Conservation (phyloP, 2,888 invertebrate genomes). For the Mellilla xanthometata region DNA sequence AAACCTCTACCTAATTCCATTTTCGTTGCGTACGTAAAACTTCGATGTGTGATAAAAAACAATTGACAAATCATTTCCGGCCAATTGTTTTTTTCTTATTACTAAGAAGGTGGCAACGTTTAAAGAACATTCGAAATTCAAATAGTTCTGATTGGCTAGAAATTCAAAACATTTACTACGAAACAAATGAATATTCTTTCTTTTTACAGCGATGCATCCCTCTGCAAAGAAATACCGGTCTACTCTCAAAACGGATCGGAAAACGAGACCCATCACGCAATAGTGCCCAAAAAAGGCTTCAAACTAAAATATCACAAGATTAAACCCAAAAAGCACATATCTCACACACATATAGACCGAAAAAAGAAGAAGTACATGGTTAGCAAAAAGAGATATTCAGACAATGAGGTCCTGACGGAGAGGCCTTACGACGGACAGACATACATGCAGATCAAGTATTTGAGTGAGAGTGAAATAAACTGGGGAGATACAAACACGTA, state of each 20-base stretch:
- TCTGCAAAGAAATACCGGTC: constrained; percentile 57
- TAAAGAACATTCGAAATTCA: too few relatives aligned
- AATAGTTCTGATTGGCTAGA: too few relatives aligned
- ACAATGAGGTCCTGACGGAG: constrained; percentile 57
- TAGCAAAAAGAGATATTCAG: constrained; percentile 55
- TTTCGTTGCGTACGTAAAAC: too few relatives aligned
- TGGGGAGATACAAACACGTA: constrained; percentile 72
- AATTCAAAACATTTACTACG: too few relatives aligned
- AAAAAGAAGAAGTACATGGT: constrained; percentile 61
- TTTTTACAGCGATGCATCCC: constrained; percentile 48
- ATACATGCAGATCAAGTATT: constrained; percentile 77
- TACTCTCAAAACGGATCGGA: constrained; percentile 56
- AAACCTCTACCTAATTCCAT: too few relatives aligned
- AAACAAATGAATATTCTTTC: too few relatives aligned
- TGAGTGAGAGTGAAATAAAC: constrained; percentile 63
- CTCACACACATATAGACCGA: constrained; percentile 48
- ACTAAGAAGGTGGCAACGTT: too few relatives aligned
- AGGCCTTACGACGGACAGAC: constrained; percentile 67
- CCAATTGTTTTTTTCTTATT: too few relatives aligned
- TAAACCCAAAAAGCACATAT: constrained; percentile 56
- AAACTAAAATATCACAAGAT: constrained; percentile 59
- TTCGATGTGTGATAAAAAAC: too few relatives aligned
- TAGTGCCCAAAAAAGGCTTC: constrained; percentile 70
- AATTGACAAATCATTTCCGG: too few relatives aligned
- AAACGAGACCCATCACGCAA: constrained; percentile 58